Evolutionary conservation across 2,888 invertebrate species (phyloP), one percentile per base, ranked within the genome.

Genomic region (Altica lythri): DNA sequence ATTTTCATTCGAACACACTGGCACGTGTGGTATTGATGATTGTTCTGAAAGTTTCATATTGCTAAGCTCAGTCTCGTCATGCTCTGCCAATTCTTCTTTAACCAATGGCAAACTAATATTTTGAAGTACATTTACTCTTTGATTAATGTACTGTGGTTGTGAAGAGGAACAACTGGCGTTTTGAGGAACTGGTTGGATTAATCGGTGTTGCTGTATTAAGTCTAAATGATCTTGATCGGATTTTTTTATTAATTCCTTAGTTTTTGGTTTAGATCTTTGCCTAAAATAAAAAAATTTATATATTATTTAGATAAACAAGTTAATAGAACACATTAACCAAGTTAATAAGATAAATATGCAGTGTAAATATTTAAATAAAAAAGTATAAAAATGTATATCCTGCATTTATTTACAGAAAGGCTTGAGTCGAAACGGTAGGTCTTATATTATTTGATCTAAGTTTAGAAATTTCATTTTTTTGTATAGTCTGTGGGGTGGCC

Each of bases 121-220:
- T 61, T 75, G 74, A 43, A 74, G 59, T 25, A 74, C 67, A 53
- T 74, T 75, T n/a, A 75, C 65, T 68, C 73, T 75, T 18, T 73
- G 68, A 46, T 53, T 54, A 2, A 57, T 10, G 4, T 22, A 25
- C 29, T 50, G 50, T 9, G 46, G 16, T 48, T 51, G 52, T 9
- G 53, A 37, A 8, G 48, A 51, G 12, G 58, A 50, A 40, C 52
- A 55, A 8, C 32, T 17, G 6, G 32, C 27, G 12, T 58, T 32
- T 18, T 60, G 55, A 10, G 49, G 55, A 18, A 63, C 38, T 16
- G 57, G 62, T 46, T 57, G 57, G 13, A 59, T 62, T 12, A 63
- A 27, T 57, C 49, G 66, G 37, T 58, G 54, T 63, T 59, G 59
- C 18, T 57, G 58, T 18, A 55, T 34, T 34, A 59, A 17, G 13